Conservation (phyloP, 2,797 vertebrate genomes). For the Petrocephalus schoutedeni region DNA sequence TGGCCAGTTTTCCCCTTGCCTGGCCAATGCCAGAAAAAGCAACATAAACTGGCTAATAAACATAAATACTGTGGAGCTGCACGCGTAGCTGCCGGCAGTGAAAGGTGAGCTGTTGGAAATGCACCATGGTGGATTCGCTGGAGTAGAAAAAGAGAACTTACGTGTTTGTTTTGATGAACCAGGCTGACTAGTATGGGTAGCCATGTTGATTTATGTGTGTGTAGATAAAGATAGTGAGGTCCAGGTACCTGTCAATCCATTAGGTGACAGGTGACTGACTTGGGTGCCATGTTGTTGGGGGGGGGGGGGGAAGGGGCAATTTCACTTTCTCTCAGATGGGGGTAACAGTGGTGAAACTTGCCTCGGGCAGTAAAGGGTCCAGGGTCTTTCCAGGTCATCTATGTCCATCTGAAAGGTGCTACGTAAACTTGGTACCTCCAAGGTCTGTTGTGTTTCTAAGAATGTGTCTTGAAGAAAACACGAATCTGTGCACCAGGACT, state of each 20-base stretch:
- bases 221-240: neutral
- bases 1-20: neutral
- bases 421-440: too few species aligned
- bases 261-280: neutral
- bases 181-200: neutral
- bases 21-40: conserved; percentile 9
- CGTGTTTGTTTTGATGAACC: neutral
- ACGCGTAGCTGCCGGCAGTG: neutral
- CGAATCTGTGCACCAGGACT: neutral
- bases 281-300: neutral
- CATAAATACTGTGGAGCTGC: neutral
- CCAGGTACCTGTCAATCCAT: neutral
- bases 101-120: neutral
- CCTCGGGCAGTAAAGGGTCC: neutral
- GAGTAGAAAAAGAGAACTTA: neutral
- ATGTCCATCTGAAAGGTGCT: neutral
- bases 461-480: neutral
- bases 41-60: conserved; percentile 13
- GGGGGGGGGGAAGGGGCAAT: neutral
- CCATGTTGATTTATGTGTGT: neutral
- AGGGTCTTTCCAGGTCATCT: neutral
- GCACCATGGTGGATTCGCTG: neutral
- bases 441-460: neutral
- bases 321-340: neutral
- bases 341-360: neutral